Evolutionary conservation across 2,888 invertebrate species (phyloP).

Genomic region (Diarsia mendica): DNA sequence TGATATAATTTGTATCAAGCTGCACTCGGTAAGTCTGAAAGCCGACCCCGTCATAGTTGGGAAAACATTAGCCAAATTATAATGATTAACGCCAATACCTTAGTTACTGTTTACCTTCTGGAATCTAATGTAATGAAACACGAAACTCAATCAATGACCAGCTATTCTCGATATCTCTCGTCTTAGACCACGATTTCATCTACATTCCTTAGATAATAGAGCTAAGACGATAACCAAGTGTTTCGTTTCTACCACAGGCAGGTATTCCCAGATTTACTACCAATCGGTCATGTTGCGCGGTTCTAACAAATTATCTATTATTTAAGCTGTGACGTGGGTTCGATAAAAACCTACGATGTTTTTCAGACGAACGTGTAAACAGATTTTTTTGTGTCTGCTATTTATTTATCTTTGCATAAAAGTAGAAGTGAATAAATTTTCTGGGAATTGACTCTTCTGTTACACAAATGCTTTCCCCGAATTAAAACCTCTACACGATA

Average conservation of each 20-base stretch:
- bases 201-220: conserved; percentile 29
- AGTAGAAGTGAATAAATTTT: not conserved
- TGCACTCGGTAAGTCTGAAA: not conserved
- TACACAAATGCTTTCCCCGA: not conserved
- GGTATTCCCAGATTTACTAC: conserved; percentile 5
- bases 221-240: conserved; percentile 13
- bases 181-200: conserved; percentile 11
- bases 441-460: not conserved
- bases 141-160: not conserved
- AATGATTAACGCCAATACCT: not conserved
- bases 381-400: not conserved
- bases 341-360: conserved; percentile 12
- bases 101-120: not conserved
- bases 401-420: not conserved
- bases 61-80: not conserved
- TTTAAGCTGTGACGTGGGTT: conserved; percentile 36
- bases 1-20: not conserved
- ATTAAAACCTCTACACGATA: not conserved
- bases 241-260: conserved; percentile 9
- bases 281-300: conserved; percentile 16
- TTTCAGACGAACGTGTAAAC: conserved; percentile 1
- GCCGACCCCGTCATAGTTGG: not conserved
- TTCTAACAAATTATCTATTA: conserved; percentile 27
- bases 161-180: not conserved
- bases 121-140: not conserved